phyloP scores from a whole-genome alignment of 1,140 invertebrate species.

The Bombus difficillimus region DNA sequence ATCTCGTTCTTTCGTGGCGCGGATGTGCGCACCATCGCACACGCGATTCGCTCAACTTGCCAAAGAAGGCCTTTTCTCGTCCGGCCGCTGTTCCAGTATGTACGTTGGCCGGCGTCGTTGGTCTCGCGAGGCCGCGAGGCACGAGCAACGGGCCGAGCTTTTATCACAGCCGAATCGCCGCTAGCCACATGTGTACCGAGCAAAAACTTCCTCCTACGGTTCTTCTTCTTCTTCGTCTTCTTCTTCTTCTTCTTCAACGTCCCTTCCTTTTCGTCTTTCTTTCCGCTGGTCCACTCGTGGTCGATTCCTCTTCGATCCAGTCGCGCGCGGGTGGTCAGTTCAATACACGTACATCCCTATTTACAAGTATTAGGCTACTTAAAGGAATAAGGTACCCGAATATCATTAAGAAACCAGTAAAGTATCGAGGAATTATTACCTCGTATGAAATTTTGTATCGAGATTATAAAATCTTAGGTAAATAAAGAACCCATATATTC shows the following conservation, averaged over 20 bases:
- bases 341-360: neutral
- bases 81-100: neutral
- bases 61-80: constrained; percentile 51
- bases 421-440: too few relatives aligned
- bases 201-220: constrained; percentile 70
- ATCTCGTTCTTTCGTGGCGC: constrained; percentile 50
- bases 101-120: neutral
- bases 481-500: too few relatives aligned
- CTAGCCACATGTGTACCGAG: constrained; percentile 77
- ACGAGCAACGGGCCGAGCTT: constrained; percentile 54
- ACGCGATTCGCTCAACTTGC: constrained; percentile 78
- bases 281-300: neutral
- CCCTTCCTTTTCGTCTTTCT: neutral
- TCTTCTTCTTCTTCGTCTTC: constrained; percentile 2
- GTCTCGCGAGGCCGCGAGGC: constrained; percentile 41
- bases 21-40: constrained; percentile 80
- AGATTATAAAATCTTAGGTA: too few relatives aligned
- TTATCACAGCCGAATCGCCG: constrained; percentile 77
- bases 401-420: too few relatives aligned
- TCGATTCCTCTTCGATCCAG: neutral
- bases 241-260: neutral
- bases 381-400: too few relatives aligned
- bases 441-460: too few relatives aligned
- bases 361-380: neutral
- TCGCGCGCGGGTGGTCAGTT: constrained; percentile 58